Conservation (phyloP, 2,113 vertebrate genomes). For the Tachysurus vachellii region DNA sequence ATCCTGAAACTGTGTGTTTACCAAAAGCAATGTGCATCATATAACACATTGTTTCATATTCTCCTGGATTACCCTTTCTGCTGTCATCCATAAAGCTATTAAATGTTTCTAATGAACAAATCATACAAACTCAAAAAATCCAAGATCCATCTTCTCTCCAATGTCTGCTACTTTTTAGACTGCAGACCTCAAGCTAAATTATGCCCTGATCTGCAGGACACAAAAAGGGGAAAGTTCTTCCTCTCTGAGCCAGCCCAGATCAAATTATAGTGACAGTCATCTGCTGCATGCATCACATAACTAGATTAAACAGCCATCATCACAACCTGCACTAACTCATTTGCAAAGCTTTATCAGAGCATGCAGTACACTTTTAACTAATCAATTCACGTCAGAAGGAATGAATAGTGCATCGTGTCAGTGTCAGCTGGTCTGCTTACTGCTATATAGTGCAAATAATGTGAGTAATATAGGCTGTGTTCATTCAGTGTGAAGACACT, state of each 20-base stretch:
- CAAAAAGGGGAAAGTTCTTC: slow-evolving; percentile 31
- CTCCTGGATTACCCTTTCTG: not conserved
- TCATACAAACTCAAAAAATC: not conserved
- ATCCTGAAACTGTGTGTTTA: not conserved
- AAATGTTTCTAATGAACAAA: not conserved
- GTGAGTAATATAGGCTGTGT: slow-evolving; percentile 30
- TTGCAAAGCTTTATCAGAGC: slow-evolving; percentile 50
- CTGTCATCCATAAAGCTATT: slow-evolving; percentile 6
- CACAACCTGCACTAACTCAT: slow-evolving; percentile 41
- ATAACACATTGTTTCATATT: not conserved
- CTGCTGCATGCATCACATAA: slow-evolving; percentile 53
- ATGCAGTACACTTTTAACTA: slow-evolving; percentile 49
- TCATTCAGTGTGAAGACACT: slow-evolving; percentile 40
- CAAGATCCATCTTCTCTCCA: not conserved
- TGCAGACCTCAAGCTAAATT: slow-evolving; percentile 1
- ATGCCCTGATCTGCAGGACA: slow-evolving; percentile 23
- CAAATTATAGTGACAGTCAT: slow-evolving; percentile 48
- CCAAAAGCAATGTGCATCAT: not conserved
- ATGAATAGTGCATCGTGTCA: slow-evolving; percentile 43
- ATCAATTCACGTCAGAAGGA: slow-evolving; percentile 49
- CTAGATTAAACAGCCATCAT: slow-evolving; percentile 53
- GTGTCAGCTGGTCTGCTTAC: slow-evolving; percentile 36
- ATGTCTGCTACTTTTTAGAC: not conserved
- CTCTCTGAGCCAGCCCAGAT: slow-evolving; percentile 47
- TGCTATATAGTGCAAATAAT: slow-evolving; percentile 27